Conservation (phyloP, 2,113 vertebrate genomes). For the Chaenogobius annularis region DNA sequence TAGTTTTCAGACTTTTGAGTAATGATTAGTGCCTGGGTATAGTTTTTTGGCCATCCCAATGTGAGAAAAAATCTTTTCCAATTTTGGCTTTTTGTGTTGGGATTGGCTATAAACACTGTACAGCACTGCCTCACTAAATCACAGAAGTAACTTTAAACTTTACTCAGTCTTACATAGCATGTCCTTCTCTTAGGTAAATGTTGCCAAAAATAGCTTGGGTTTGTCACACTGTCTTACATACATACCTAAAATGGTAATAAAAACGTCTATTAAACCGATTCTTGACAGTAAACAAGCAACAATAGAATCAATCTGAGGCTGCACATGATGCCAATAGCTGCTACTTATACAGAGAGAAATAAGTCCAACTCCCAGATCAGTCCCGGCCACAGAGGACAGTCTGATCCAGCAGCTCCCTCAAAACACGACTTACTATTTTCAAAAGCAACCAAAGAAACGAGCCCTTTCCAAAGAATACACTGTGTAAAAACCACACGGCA, state of each 20-base stretch:
- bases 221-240: neutral
- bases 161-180: neutral
- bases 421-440: constrained; percentile 12
- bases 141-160: no score
- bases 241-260: no score
- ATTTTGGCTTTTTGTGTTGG: no score
- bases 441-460: constrained; percentile 25
- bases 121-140: no score
- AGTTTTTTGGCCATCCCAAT: no score
- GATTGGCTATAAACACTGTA: no score
- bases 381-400: constrained; percentile 8
- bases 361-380: constrained; percentile 31
- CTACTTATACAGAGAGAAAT: neutral
- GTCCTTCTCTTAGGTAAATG: neutral
- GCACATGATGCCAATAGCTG: neutral
- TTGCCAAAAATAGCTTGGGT: neutral
- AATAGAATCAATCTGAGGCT: neutral
- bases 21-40: no score
- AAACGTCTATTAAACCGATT: neutral
- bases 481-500: constrained; percentile 40
- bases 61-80: no score
- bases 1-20: no score
- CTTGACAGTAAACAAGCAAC: neutral
- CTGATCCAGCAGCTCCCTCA: constrained; percentile 25
- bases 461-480: constrained; percentile 49